A percentile compares a stretch with the other conserved stretches of the same genome.
These are phyloP conservation scores for Naso thynnoides DNA, from an alignment of 2,797 vertebrate genomes.

Conservation along the genomic window DNA sequence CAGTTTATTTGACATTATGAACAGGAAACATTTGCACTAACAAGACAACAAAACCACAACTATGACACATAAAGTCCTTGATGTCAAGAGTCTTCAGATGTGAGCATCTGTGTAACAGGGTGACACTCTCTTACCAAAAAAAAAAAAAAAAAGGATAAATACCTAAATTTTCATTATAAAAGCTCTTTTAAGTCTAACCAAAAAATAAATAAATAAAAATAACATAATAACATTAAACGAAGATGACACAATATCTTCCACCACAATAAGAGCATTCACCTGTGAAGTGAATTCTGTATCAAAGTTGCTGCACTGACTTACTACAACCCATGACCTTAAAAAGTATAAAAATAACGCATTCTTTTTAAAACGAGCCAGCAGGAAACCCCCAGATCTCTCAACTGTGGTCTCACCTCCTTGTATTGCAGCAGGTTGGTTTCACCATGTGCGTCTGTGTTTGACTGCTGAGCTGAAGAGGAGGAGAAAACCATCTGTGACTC, in stretches of 20 bases:
- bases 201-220: not conserved
- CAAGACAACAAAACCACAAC: not conserved
- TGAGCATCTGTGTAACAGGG: not conserved
- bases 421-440: conserved; percentile 94
- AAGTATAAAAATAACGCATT: conserved; percentile 39
- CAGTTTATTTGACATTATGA: not conserved
- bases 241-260: not conserved
- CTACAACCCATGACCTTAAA: conserved; percentile 9
- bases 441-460: conserved; percentile 87
- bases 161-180: too few relatives aligned
- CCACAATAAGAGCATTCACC: not conserved
- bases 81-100: not conserved
- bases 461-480: conserved; percentile 73
- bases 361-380: conserved; percentile 33
- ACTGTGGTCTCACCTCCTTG: conserved; percentile 89
- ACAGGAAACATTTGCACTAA: not conserved
- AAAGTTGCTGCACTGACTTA: conserved; percentile 1
- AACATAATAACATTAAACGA: not conserved
- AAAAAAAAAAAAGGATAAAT: too few relatives aligned
- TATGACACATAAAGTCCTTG: not conserved
- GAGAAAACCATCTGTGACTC: conserved; percentile 99
- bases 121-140: not conserved
- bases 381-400: conserved; percentile 44
- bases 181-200: not conserved
- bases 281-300: not conserved